These are phyloP conservation scores for Hydrozoanthus gracilis DNA, from an alignment of 92 coral and sea anemone genomes.

Conservation along the genomic window DNA sequence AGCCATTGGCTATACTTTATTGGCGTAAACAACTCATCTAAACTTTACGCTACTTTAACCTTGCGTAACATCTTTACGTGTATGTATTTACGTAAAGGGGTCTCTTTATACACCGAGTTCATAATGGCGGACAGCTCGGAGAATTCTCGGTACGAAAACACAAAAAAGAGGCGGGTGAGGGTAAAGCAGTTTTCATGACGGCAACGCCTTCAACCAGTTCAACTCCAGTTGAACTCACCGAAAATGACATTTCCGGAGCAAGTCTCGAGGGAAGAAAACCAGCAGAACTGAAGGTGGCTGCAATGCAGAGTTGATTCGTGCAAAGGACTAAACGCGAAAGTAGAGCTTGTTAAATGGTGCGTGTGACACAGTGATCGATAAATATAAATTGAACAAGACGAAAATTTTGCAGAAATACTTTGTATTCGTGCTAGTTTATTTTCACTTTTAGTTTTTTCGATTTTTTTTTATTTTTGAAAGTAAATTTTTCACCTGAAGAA, in stretches of 20 bases:
- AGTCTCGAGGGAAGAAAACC: conserved; percentile 48
- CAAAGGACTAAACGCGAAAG: conserved; percentile 48
- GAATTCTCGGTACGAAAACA: too few species aligned
- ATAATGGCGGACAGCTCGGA: too few species aligned
- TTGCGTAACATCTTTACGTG: too few species aligned
- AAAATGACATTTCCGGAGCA: conserved; percentile 41
- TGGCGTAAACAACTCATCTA: too few species aligned
- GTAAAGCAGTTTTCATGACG: too few species aligned
- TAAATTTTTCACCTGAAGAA: conserved; percentile 8
- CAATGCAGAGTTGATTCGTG: conserved; percentile 45
- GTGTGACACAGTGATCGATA: conserved; percentile 10
- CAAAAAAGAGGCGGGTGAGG: too few species aligned
- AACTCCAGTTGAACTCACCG: background rate
- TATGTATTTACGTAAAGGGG: too few species aligned
- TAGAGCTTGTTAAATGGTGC: conserved; percentile 35
- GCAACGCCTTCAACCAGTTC: too few species aligned
- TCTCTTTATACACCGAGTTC: too few species aligned
- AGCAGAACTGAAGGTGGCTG: conserved; percentile 50
- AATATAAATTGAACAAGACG: background rate
- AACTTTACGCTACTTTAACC: too few species aligned
- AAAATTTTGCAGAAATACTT: background rate
- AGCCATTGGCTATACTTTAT: too few species aligned
- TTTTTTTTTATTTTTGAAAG: too few species aligned
- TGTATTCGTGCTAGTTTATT: background rate
- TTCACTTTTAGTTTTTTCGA: background rate